Conservation (phyloP, 1,140 invertebrate genomes). For the Caenorhabditis inopinata region DNA sequence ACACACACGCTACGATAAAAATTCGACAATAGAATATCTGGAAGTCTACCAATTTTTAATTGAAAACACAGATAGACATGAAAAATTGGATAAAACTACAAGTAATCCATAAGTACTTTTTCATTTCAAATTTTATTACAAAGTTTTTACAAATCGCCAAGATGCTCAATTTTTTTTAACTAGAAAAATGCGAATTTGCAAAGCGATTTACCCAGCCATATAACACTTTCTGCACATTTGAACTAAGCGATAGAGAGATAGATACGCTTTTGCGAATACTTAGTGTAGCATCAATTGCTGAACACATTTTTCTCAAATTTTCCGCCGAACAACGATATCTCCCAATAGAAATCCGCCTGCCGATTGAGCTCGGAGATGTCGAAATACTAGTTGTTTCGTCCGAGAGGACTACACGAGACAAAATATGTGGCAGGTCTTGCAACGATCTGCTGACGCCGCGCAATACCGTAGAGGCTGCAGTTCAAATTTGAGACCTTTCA, state of each 20-base stretch:
- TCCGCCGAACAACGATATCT: conserved; percentile 1
- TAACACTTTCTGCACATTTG: not conserved
- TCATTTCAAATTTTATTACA: no score
- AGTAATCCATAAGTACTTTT: no score
- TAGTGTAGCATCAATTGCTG: not conserved
- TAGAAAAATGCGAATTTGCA: no score
- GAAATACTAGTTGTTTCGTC: not conserved
- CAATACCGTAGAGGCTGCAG: conserved; percentile 15
- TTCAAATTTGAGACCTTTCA: not conserved
- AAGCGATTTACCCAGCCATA: no score
- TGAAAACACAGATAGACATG: no score
- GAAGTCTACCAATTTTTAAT: no score
- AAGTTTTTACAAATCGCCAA: no score
- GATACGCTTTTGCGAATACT: conserved; percentile 10
- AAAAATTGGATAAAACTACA: no score
- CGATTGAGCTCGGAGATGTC: not conserved
- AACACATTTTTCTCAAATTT: conserved; percentile 17
- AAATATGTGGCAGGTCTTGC: not conserved
- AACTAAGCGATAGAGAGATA: not conserved
- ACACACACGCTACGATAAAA: no score
- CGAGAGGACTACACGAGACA: not conserved
- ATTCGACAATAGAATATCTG: no score
- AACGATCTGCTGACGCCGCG: conserved; percentile 10
- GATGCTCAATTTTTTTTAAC: no score
- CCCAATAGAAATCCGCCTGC: not conserved